Conservation (phyloP, 2,113 vertebrate genomes). For the Ibidorhyncha struthersii region DNA sequence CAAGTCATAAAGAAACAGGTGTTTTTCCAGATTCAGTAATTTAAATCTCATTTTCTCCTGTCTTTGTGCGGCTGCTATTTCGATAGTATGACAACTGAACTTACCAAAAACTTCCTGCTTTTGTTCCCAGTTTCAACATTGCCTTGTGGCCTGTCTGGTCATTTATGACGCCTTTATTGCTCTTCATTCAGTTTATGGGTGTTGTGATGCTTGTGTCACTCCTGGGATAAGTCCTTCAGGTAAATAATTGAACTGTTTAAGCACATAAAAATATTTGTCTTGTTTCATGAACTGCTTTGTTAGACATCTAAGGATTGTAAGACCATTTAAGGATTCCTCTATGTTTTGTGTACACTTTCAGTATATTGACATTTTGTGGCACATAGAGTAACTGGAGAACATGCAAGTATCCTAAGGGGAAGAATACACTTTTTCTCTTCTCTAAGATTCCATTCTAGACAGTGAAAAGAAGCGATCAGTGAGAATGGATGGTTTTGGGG, state of each 20-base stretch:
- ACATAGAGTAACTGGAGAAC: not conserved
- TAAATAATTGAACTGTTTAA: conserved; percentile 51
- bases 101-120: not conserved
- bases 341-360: not conserved
- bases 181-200: conserved; percentile 97
- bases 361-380: not conserved
- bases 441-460: not conserved
- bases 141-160: conserved; percentile 95
- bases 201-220: conserved; percentile 93
- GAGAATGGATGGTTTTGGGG: not conserved
- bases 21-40: not conserved
- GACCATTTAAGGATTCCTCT: not conserved
- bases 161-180: conserved; percentile 89
- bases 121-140: conserved; percentile 86
- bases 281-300: not conserved
- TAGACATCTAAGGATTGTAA: not conserved
- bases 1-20: not conserved
- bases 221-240: conserved; percentile 82
- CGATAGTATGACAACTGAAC: not conserved
- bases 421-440: not conserved
- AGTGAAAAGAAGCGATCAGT: not conserved
- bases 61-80: not conserved
- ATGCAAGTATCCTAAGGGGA: not conserved
- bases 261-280: not conserved
- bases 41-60: not conserved